Conservation (phyloP, 2,888 invertebrate genomes). For the Heliconius sara region DNA sequence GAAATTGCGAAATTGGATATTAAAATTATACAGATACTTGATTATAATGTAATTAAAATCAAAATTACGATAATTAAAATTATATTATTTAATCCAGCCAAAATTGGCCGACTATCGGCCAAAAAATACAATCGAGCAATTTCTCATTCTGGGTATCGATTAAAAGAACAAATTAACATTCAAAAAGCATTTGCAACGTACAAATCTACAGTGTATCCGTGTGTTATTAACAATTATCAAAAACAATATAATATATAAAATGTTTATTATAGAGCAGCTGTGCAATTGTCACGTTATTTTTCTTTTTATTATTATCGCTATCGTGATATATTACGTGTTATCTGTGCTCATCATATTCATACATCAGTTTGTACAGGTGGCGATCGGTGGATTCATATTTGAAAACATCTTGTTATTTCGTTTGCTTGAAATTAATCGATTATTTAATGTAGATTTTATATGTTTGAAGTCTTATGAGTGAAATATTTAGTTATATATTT, state of each 20-base stretch:
- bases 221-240: neutral
- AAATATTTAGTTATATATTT: neutral
- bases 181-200: neutral
- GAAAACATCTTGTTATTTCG: neutral
- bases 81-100: too few relatives aligned
- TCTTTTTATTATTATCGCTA: slow-evolving; percentile 17
- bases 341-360: neutral
- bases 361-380: slow-evolving; percentile 10
- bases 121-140: neutral
- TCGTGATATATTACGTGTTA: slow-evolving; percentile 11
- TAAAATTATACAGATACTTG: too few relatives aligned
- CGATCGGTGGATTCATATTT: neutral
- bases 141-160: neutral
- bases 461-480: neutral
- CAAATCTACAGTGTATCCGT: neutral
- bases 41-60: too few relatives aligned
- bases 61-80: too few relatives aligned
- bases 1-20: too few relatives aligned
- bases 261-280: slow-evolving; percentile 20
- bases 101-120: neutral
- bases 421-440: neutral
- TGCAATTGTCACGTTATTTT: slow-evolving; percentile 35
- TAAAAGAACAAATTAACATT: neutral
- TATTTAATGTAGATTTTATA: neutral
- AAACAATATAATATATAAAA: slow-evolving; percentile 1